These are phyloP conservation scores for Drosophila carrolli DNA, from an alignment of 1,140 invertebrate genomes.

Conservation along the genomic window DNA sequence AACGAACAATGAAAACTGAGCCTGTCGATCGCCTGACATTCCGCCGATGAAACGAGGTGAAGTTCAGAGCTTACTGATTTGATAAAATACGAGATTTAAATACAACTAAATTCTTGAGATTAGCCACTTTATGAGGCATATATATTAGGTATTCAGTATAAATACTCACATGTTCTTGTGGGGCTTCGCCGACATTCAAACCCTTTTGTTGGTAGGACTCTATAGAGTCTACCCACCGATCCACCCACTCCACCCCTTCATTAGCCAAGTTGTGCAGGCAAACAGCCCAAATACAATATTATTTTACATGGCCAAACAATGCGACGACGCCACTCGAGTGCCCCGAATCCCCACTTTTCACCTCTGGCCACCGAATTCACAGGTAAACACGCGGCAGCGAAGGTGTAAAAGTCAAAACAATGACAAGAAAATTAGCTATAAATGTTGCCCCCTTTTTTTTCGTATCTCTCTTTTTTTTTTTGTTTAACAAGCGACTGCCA, in stretches of 20 bases:
- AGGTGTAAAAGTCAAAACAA: constrained; percentile 66
- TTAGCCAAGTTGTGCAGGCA: constrained; percentile 53
- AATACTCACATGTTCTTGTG: constrained; percentile 15
- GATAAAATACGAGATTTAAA: too few relatives aligned
- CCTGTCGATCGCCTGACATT: too few relatives aligned
- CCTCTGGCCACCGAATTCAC: constrained; percentile 10
- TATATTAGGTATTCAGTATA: background rate
- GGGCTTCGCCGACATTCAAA: constrained; percentile 43
- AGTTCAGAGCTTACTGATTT: too few relatives aligned
- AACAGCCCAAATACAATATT: constrained; percentile 67
- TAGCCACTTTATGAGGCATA: background rate
- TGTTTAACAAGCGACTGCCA: constrained; percentile 41
- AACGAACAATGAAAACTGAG: too few relatives aligned
- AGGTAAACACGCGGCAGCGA: constrained; percentile 57
- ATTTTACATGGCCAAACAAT: constrained; percentile 74
- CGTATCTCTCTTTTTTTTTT: constrained; percentile 8
- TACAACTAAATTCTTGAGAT: background rate
- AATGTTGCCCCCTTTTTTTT: constrained; percentile 46
- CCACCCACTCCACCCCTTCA: constrained; percentile 35
- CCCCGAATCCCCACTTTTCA: constrained; percentile 1
- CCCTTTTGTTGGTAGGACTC: constrained; percentile 12
- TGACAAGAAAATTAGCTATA: constrained; percentile 70
- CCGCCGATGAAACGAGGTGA: too few relatives aligned
- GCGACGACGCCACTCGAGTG: constrained; percentile 45
- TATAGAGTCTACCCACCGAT: background rate